These are phyloP conservation scores for Limnephilus rhombicus DNA, from an alignment of 2,888 invertebrate genomes.

Conservation along the genomic window DNA sequence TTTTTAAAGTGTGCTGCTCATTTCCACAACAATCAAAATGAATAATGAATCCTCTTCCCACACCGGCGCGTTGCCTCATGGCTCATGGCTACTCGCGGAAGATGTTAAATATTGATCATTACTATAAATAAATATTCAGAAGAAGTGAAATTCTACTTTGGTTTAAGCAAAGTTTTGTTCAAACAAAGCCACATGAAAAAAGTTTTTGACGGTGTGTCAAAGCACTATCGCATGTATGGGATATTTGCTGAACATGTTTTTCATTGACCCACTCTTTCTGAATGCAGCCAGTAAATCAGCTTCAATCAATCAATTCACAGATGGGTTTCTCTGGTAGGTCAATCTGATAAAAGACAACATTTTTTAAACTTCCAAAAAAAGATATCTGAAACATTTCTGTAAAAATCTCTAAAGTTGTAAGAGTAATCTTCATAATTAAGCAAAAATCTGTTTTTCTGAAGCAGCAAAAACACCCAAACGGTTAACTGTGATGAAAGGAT, in stretches of 20 bases:
- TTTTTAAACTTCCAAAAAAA: not conserved
- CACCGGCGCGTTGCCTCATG: not conserved
- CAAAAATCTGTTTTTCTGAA: no score
- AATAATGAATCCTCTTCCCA: constrained; percentile 37
- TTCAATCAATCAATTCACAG: not conserved
- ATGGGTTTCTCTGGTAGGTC: not conserved
- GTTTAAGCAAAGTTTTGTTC: not conserved
- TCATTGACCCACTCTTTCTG: not conserved
- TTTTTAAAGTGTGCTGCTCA: constrained; percentile 14
- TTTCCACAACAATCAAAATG: constrained; percentile 19
- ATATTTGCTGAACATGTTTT: not conserved
- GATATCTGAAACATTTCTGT: not conserved
- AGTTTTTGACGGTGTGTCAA: not conserved
- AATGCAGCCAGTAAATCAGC: not conserved
- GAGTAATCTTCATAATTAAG: not conserved
- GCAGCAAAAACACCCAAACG: not conserved
- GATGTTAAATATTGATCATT: constrained; percentile 26
- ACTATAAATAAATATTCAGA: constrained; percentile 33
- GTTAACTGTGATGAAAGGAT: not conserved
- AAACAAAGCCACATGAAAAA: not conserved
- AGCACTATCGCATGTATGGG: not conserved
- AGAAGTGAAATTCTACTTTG: not conserved
- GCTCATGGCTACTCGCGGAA: constrained; percentile 23
- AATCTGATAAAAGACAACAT: not conserved
- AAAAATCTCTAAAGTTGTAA: not conserved